These are phyloP conservation scores for Drosophila arawakana DNA, from an alignment of 1,140 invertebrate species.

Conservation along the genomic window DNA sequence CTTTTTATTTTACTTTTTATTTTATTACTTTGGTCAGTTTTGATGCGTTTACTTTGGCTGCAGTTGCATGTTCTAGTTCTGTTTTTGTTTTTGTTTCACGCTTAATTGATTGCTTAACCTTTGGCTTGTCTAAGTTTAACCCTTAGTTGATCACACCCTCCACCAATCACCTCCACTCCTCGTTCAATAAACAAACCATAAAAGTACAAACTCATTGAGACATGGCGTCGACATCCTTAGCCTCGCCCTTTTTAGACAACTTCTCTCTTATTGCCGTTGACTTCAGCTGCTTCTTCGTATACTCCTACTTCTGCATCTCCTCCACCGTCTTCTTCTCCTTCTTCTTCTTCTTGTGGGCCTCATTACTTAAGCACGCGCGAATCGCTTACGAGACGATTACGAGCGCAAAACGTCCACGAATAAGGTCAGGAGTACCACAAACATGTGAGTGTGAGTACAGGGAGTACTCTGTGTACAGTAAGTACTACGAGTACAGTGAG, in stretches of 20 bases:
- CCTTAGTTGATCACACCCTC: slow-evolving; percentile 1
- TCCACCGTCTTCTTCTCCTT: slow-evolving; percentile 17
- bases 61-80: background rate
- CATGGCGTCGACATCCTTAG: slow-evolving; percentile 35
- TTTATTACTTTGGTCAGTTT: slow-evolving; percentile 80
- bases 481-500: background rate
- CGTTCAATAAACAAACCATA: slow-evolving; percentile 41
- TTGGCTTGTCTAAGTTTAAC: slow-evolving; percentile 4
- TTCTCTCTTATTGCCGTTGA: slow-evolving; percentile 78
- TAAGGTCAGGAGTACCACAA: slow-evolving; percentile 43
- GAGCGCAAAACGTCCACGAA: slow-evolving; percentile 35
- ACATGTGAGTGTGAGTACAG: background rate
- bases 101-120: slow-evolving; percentile 78
- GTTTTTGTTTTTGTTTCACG: slow-evolving; percentile 15
- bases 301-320: slow-evolving; percentile 2
- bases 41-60: slow-evolving; percentile 40
- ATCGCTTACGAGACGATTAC: slow-evolving; percentile 37
- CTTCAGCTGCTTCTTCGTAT: slow-evolving; percentile 36
- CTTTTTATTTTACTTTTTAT: slow-evolving; percentile 59
- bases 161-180: too few relatives aligned
- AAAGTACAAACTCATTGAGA: slow-evolving; percentile 48
- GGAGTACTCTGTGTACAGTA: background rate
- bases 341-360: slow-evolving; percentile 42
- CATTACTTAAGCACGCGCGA: slow-evolving; percentile 76
- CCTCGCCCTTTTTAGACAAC: slow-evolving; percentile 35